These are phyloP conservation scores for Horisme vitalbata DNA, from an alignment of 2,888 invertebrate genomes.

Conservation along the genomic window DNA sequence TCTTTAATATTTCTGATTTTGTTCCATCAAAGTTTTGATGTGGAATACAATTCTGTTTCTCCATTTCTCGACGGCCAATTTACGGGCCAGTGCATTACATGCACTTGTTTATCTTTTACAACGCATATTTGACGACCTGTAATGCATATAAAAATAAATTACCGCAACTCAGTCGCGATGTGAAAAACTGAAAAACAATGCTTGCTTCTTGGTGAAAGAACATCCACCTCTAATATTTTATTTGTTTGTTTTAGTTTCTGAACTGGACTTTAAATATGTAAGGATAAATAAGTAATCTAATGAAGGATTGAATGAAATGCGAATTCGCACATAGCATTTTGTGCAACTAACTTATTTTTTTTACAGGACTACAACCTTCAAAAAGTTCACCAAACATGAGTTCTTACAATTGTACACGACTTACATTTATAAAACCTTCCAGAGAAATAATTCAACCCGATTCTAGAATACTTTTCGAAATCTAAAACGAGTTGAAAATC, in stretches of 20 bases:
- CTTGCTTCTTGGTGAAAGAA: constrained; percentile 34
- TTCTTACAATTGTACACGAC: constrained; percentile 52
- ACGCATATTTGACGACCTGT: constrained; percentile 68
- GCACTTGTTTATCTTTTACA: constrained; percentile 64
- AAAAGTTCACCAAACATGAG: constrained; percentile 77
- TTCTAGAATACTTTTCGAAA: constrained; percentile 51
- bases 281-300: constrained; percentile 11
- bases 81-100: constrained; percentile 67
- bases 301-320: constrained; percentile 63
- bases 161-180: constrained; percentile 44
- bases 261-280: no score
- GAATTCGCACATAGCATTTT: constrained; percentile 72
- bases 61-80: constrained; percentile 71
- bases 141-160: constrained; percentile 75
- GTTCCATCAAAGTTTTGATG: constrained; percentile 80
- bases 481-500: constrained; percentile 57
- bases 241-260: no score
- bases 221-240: no score
- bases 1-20: constrained; percentile 79
- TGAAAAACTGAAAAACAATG: constrained; percentile 51
- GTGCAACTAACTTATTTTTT: constrained; percentile 81
- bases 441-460: constrained; percentile 45
- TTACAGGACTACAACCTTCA: constrained; percentile 77
- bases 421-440: constrained; percentile 53
- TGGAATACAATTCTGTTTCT: constrained; percentile 76